phyloP scores from a whole-genome alignment of 2,113 vertebrate genomes.

The Pseudorhombus dupliciocellatus region DNA sequence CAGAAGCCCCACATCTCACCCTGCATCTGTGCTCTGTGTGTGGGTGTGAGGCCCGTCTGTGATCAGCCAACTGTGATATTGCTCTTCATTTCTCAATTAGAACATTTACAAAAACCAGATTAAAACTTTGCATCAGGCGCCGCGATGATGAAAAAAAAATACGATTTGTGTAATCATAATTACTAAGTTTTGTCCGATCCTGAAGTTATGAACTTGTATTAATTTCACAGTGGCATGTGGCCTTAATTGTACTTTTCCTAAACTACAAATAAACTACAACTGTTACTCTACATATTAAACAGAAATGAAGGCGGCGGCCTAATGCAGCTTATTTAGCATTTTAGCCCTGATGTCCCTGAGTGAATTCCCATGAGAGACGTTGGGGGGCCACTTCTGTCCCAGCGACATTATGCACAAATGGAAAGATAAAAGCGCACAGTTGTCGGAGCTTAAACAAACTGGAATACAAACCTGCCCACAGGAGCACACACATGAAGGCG shows the following conservation, averaged over 20 bases:
- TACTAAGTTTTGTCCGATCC: slow-evolving; percentile 34
- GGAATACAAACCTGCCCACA: slow-evolving; percentile 15
- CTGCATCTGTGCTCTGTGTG: slow-evolving; percentile 17
- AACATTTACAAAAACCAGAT: slow-evolving; percentile 46
- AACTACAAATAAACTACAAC: too few species aligned
- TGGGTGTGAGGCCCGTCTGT: slow-evolving; percentile 67
- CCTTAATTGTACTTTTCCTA: neutral
- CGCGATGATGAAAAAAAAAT: neutral
- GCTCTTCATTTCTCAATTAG: slow-evolving; percentile 74
- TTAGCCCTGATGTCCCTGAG: neutral
- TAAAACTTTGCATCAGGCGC: slow-evolving; percentile 32
- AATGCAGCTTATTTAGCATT: neutral
- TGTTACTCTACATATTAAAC: neutral
- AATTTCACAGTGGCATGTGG: slow-evolving; percentile 11
- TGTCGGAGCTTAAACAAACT: slow-evolving; percentile 51
- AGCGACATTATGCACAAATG: slow-evolving; percentile 7
- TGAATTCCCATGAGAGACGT: slow-evolving; percentile 4
- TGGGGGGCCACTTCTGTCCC: neutral
- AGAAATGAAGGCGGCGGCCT: neutral
- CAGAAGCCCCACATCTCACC: slow-evolving; percentile 24
- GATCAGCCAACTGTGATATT: slow-evolving; percentile 74
- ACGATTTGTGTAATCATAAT: slow-evolving; percentile 34
- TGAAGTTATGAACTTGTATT: slow-evolving; percentile 9
- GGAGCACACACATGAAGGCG: slow-evolving; percentile 39
- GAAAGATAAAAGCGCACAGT: slow-evolving; percentile 14